Base-by-base conservation (phyloP, 2,888 invertebrate species). In the Cataglyphis livida region DNA sequence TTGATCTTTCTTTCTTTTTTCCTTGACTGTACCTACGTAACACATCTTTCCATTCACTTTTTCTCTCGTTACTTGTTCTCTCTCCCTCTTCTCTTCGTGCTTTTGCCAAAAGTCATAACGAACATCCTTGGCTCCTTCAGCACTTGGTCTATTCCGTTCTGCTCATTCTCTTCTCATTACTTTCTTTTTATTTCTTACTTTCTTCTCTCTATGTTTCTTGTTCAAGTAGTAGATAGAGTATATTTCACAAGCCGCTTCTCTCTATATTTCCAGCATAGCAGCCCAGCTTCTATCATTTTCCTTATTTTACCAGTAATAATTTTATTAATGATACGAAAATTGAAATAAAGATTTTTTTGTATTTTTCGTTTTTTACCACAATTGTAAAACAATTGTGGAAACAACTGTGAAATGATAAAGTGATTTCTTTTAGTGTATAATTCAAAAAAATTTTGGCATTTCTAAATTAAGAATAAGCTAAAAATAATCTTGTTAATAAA, bases 311-410 rank as follows among this genome's bases (percentile, higher is more conserved):
- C 28, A 64, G 76, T 73, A 76, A 82, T 84, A 82, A 82, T 82
- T 84, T 84, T 71, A 76, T 84, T 71, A 76, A 70, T 84, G 70
- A 48, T 76, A 32, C 54, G n/a, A 70, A 84, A 62, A 84, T 84
- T 73, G 44, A 75, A 84, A 57, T 65, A n/a, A 28, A 64, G 28
- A n/a, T 65, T n/a, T 51, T 51, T 51, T 73, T 28, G 15, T 41
- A 28, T 57, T 28, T 48, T 51, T 6, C 28, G 10, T 73, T 71
- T 48, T 18, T 61, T 41, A 65, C 18, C 71, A 62, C 21, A 28
- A 28, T 28, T 28, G 28, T 28, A 28, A 28, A 28, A 28, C 28
- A 28, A 28, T 28, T 28, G n/a, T 3, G 25, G 12, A 78, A 66
- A 70, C 44, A 28, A 44, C 44, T 18, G 12, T 12, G 12, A 65